Percentiles rank a stretch among this genome's conserved stretches.
Evolutionary conservation across 1,140 invertebrate genomes (phyloP).

Genomic region (Pachypeltis micranthus): DNA sequence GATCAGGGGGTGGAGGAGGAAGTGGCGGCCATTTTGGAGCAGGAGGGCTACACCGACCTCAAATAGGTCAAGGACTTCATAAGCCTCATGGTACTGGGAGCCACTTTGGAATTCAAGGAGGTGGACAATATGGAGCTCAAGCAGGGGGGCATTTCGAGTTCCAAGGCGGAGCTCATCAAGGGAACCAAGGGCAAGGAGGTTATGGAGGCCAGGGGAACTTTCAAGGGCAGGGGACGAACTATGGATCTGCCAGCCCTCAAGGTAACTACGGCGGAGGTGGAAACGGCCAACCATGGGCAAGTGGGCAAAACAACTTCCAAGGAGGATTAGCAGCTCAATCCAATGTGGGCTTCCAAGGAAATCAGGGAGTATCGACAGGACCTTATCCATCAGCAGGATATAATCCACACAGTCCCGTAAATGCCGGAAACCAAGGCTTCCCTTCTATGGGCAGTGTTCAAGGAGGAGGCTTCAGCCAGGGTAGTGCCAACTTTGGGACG

Average conservation of each 20-base stretch:
- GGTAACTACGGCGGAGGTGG: no score
- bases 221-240: no score
- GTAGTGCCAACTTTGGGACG: background rate
- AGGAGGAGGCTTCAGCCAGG: background rate
- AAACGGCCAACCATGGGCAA: no score
- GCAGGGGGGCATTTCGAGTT: background rate
- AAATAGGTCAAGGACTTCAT: background rate
- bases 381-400: no score
- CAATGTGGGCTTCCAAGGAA: no score
- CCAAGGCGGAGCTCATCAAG: background rate
- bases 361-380: no score
- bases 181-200: background rate
- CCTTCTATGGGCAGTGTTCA: constrained; percentile 1
- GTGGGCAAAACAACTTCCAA: no score
- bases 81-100: background rate
- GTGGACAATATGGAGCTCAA: constrained; percentile 6
- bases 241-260: no score
- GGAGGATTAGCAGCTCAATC: no score
- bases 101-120: background rate
- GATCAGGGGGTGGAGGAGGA: background rate
- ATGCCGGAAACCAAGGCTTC: no score
- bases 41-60: background rate
- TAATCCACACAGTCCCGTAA: no score
- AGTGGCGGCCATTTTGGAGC: constrained; percentile 8
- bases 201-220: background rate